Percentiles rank a stretch among this genome's conserved stretches.
Conservation (phyloP, 2,113 vertebrate genomes). For the Tyrannus savana region DNA sequence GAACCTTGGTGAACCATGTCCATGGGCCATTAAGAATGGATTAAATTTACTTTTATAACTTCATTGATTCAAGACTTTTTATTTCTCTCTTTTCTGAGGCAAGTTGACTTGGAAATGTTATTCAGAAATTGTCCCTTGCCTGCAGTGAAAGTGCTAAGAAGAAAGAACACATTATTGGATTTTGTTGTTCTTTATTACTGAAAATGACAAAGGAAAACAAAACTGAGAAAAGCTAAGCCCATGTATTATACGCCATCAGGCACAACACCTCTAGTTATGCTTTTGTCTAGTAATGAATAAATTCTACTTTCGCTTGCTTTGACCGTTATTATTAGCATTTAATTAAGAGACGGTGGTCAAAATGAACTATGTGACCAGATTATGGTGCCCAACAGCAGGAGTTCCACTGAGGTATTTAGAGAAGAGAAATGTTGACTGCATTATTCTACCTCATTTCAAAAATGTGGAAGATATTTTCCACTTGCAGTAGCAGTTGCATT, state of each 20-base stretch:
- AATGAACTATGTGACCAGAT: neutral
- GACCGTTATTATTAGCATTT: slow-evolving; percentile 8
- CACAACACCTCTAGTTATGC: neutral
- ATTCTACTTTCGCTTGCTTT: neutral
- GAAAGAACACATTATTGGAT: neutral
- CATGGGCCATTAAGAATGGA: slow-evolving; percentile 37
- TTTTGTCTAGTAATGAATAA: slow-evolving; percentile 17
- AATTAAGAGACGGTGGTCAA: neutral
- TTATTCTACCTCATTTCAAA: neutral
- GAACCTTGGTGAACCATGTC: slow-evolving; percentile 13
- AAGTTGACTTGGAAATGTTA: slow-evolving; percentile 9
- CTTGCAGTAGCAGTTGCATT: neutral
- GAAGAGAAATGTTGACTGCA: neutral
- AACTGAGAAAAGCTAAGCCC: neutral
- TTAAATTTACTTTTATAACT: slow-evolving; percentile 58
- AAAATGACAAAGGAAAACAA: neutral
- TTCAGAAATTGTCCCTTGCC: slow-evolving; percentile 10
- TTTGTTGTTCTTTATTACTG: neutral
- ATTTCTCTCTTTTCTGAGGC: neutral
- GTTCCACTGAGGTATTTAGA: neutral
- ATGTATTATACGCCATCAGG: neutral
- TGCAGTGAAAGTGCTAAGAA: neutral
- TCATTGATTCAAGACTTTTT: slow-evolving; percentile 28
- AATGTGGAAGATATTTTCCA: neutral
- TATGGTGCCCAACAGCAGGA: neutral